phyloP scores from a whole-genome alignment of 2,113 vertebrate species.

The Strix aluco region DNA sequence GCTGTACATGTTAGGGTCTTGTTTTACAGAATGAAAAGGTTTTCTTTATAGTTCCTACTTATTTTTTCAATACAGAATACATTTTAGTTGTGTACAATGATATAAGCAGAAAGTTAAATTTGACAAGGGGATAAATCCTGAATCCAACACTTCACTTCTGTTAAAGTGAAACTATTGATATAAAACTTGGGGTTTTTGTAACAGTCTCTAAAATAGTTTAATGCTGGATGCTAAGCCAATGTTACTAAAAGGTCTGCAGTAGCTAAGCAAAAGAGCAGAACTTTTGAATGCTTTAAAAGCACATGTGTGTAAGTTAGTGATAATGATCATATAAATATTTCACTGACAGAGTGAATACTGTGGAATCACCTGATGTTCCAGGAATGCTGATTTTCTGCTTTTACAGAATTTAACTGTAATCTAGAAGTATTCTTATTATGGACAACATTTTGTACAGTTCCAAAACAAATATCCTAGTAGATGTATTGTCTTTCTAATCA shows the following conservation, averaged over 20 bases:
- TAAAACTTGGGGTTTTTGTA: background rate
- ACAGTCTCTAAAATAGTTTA: background rate
- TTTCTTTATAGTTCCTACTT: background rate
- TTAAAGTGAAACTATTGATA: background rate
- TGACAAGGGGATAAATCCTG: background rate
- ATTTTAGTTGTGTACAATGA: background rate
- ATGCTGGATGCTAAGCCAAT: background rate
- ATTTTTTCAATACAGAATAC: background rate
- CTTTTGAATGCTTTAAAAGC: background rate
- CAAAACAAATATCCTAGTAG: background rate
- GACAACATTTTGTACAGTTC: background rate
- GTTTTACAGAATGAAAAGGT: background rate
- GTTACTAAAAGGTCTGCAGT: background rate
- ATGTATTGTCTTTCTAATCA: background rate
- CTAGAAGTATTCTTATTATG: background rate
- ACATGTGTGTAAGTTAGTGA: background rate
- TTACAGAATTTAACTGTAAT: background rate
- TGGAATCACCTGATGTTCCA: background rate
- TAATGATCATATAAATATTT: background rate
- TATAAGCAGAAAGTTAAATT: background rate
- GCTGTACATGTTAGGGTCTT: background rate
- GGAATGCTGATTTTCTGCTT: background rate
- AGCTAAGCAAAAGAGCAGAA: background rate
- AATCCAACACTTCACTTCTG: background rate
- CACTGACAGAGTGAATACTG: background rate